Conservation (phyloP, 1,140 invertebrate species). For the Drosophila eugracilis region DNA sequence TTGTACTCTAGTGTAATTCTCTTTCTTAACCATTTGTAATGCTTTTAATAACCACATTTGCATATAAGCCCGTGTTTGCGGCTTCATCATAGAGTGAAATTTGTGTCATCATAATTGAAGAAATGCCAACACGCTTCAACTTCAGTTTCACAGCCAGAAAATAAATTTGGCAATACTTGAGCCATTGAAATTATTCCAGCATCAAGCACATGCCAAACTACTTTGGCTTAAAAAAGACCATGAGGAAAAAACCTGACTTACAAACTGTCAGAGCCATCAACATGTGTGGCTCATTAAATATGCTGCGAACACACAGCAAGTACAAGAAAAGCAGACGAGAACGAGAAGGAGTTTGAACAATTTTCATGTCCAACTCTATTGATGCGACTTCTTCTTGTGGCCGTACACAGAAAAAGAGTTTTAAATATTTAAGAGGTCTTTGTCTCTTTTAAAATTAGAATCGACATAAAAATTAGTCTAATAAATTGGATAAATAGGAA, state of each 20-base stretch:
- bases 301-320: conserved; percentile 64
- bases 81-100: conserved; percentile 54
- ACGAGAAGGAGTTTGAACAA: conserved; percentile 63
- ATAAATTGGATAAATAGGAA: too few species aligned
- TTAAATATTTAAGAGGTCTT: background rate
- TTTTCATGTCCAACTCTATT: conserved; percentile 79
- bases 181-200: conserved; percentile 33
- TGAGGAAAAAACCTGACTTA: conserved; percentile 35
- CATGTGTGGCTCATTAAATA: conserved; percentile 78
- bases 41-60: conserved; percentile 41
- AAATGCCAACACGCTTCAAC: conserved; percentile 59
- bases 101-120: conserved; percentile 55
- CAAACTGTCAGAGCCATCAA: conserved; percentile 45
- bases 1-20: conserved; percentile 5
- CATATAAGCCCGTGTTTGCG: conserved; percentile 13
- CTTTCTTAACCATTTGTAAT: conserved; percentile 10
- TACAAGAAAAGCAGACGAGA: conserved; percentile 32
- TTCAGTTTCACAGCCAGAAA: conserved; percentile 2
- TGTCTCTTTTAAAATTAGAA: too few species aligned
- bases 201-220: conserved; percentile 46
- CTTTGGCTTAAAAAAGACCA: background rate
- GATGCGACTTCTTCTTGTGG: conserved; percentile 54
- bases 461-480: too few species aligned
- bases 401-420: conserved; percentile 5
- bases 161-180: conserved; percentile 65